Evolutionary conservation across 2,888 invertebrate genomes (phyloP).

Genomic region (Uloborus plumipes): DNA sequence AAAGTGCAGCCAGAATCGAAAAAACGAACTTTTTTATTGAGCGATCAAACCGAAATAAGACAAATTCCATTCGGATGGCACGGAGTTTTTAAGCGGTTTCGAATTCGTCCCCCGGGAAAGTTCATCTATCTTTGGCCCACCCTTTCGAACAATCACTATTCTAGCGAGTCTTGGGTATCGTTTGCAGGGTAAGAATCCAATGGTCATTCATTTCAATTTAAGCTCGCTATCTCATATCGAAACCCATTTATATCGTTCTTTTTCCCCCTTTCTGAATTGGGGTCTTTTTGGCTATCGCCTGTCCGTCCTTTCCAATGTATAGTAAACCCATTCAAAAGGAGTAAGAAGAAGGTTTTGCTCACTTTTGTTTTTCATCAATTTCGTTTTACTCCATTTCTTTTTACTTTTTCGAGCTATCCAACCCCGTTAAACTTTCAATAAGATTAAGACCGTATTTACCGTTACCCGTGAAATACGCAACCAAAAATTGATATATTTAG

Average conservation of each 20-base stretch:
- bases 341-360: no score
- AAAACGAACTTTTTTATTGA: slow-evolving; percentile 24
- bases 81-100: slow-evolving; percentile 56
- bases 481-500: no score
- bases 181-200: no score
- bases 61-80: slow-evolving; percentile 40
- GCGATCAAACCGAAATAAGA: slow-evolving; percentile 53
- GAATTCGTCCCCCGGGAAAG: slow-evolving; percentile 44
- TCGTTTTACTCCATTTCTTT: no score
- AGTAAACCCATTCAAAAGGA: no score
- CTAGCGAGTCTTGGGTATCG: no score
- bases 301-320: background rate
- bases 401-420: no score
- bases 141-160: background rate
- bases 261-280: slow-evolving; percentile 19
- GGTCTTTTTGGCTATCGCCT: slow-evolving; percentile 5
- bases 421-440: no score
- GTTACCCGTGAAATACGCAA: no score
- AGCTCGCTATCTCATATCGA: slow-evolving; percentile 50
- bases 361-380: no score
- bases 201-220: slow-evolving; percentile 51
- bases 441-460: no score
- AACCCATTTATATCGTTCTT: slow-evolving; percentile 47
- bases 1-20: no score
- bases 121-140: slow-evolving; percentile 33